phyloP scores from a whole-genome alignment of 2,797 vertebrate genomes.

The Anas bahamensis region DNA sequence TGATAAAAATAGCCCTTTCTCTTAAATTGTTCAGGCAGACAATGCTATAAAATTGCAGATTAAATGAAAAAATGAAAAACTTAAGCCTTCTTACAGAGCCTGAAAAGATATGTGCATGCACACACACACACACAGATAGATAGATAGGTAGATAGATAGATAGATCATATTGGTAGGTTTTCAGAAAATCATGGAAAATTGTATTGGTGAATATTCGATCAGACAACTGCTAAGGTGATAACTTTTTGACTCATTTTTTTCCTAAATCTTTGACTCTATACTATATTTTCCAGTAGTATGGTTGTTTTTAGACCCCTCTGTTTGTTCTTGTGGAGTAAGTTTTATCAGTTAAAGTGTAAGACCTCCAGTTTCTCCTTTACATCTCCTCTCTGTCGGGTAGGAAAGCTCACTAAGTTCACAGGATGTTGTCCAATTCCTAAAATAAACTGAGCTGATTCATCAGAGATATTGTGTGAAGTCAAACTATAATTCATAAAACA shows the following conservation, averaged over 20 bases:
- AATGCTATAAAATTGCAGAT: background rate
- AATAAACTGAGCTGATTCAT: background rate
- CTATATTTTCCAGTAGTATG: background rate
- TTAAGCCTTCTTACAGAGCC: background rate
- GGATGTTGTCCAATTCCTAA: background rate
- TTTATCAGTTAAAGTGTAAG: background rate
- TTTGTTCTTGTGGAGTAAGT: background rate
- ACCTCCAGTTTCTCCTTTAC: background rate
- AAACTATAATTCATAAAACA: background rate
- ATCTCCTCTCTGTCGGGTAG: no score
- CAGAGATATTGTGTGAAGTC: background rate
- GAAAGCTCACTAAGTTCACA: background rate
- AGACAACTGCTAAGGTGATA: background rate
- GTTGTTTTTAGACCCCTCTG: background rate
- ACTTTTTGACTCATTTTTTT: background rate
- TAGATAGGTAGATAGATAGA: background rate
- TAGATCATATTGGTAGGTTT: background rate
- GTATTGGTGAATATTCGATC: background rate
- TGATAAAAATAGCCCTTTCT: background rate
- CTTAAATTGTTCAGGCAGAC: background rate
- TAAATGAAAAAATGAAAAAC: background rate
- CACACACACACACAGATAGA: background rate
- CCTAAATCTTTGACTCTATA: background rate
- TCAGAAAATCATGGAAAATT: background rate
- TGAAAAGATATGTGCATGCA: background rate